phyloP scores from a whole-genome alignment of 2,797 vertebrate genomes.

The Euthynnus affinis region DNA sequence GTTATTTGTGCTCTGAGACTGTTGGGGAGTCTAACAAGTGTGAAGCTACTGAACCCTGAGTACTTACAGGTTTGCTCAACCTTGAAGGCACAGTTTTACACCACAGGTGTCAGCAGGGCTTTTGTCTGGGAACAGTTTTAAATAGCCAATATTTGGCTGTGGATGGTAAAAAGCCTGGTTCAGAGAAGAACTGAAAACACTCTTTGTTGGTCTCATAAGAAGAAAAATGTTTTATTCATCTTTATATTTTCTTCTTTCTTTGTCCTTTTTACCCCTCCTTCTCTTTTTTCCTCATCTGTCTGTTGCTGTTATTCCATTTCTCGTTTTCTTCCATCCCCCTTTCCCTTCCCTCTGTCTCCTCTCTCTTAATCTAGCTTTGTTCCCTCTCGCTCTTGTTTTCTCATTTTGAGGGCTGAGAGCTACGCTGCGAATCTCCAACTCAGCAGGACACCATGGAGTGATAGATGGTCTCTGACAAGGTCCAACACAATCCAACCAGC shows the following conservation, averaged over 20 bases:
- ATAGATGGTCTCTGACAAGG: constrained; percentile 85
- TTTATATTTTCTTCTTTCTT: constrained; percentile 42
- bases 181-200: constrained; percentile 24
- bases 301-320: constrained; percentile 45
- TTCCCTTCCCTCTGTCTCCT: constrained; percentile 32
- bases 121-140: constrained; percentile 5
- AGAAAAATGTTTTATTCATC: constrained; percentile 40
- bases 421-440: constrained; percentile 62
- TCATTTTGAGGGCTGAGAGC: constrained; percentile 68
- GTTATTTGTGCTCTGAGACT: constrained; percentile 58
- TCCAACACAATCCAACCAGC: constrained; percentile 80
- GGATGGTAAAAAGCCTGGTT: constrained; percentile 26
- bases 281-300: constrained; percentile 11
- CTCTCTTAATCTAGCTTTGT: constrained; percentile 53
- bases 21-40: constrained; percentile 45
- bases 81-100: constrained; percentile 55
- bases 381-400: constrained; percentile 73
- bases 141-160: constrained; percentile 19
- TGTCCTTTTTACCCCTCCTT: constrained; percentile 14
- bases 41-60: constrained; percentile 55
- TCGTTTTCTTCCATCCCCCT: constrained; percentile 33
- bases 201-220: constrained; percentile 30
- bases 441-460: constrained; percentile 81
- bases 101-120: constrained; percentile 47
- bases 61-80: constrained; percentile 46